Conservation (phyloP, 2,797 vertebrate genomes). For the Sitta carolinensis region DNA sequence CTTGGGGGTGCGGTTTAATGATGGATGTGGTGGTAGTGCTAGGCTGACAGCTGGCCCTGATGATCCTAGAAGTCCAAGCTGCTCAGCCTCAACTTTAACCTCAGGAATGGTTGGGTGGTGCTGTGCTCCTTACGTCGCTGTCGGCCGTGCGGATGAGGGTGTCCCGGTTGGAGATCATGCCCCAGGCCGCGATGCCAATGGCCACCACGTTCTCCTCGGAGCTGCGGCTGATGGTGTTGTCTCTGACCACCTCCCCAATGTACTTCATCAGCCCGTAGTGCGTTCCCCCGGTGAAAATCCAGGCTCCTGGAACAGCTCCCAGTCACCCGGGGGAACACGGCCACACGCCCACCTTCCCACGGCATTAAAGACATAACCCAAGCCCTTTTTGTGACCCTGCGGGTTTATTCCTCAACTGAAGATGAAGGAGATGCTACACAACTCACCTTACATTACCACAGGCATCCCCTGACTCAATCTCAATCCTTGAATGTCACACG, state of each 20-base stretch:
- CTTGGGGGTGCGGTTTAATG: rapidly evolving
- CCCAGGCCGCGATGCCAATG: conserved; percentile 80
- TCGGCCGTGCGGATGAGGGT: conserved; percentile 57
- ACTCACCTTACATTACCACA: rapidly evolving
- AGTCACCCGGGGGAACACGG: not conserved
- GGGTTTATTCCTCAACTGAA: not conserved
- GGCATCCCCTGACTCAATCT: not conserved
- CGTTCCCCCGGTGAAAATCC: conserved; percentile 81
- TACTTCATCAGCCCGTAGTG: conserved; percentile 82
- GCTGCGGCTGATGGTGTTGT: conserved; percentile 80
- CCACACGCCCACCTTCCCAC: not conserved
- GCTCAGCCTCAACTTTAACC: rapidly evolving
- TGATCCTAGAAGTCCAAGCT: rapidly evolving
- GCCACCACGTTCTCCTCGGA: conserved; percentile 80
- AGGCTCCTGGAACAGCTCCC: conserved; percentile 68
- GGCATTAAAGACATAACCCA: not conserved
- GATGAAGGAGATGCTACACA: not conserved
- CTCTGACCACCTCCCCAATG: conserved; percentile 81
- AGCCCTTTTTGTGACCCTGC: not conserved
- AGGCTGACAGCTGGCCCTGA: no score
- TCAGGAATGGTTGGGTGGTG: rapidly evolving
- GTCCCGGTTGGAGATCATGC: conserved; percentile 81
- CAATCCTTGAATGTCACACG: not conserved
- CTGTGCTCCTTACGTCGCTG: conserved; percentile 13
- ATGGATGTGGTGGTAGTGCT: rapidly evolving